phyloP scores from a whole-genome alignment of 2,797 vertebrate genomes.

The Amblyraja radiata region DNA sequence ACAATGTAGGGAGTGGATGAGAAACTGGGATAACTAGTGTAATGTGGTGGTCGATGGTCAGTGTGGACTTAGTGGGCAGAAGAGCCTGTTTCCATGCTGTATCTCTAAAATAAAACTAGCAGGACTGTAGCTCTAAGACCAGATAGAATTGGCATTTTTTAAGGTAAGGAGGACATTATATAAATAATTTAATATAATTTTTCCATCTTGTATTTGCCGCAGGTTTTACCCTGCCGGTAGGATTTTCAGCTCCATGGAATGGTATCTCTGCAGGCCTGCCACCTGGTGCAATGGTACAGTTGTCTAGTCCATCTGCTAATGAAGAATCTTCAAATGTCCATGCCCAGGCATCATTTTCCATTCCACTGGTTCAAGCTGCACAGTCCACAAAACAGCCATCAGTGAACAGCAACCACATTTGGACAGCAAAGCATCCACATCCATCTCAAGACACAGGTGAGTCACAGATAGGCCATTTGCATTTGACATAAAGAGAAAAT shows the following conservation, averaged over 20 bases:
- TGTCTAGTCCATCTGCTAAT: slow-evolving; percentile 17
- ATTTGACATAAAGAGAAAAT: not conserved
- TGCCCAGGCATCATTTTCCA: not conserved
- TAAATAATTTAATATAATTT: not conserved
- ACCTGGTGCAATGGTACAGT: slow-evolving; percentile 35
- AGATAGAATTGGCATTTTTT: not conserved
- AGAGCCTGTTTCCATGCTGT: too few relatives aligned
- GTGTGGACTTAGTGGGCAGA: too few relatives aligned
- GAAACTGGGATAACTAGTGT: too few relatives aligned
- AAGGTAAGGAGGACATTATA: not conserved
- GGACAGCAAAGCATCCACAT: not conserved
- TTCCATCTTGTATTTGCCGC: not conserved
- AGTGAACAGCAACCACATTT: not conserved
- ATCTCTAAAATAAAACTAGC: too few relatives aligned
- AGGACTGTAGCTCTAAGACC: too few relatives aligned
- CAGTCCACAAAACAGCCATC: not conserved
- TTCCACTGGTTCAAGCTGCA: slow-evolving; percentile 13
- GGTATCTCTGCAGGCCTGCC: slow-evolving; percentile 28
- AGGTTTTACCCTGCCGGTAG: slow-evolving; percentile 45
- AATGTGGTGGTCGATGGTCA: too few relatives aligned
- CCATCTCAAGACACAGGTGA: slow-evolving; percentile 16
- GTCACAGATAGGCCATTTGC: not conserved
- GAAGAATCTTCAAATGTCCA: slow-evolving; percentile 34
- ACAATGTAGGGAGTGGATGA: too few relatives aligned
- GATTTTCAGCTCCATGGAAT: slow-evolving; percentile 35